Evolutionary conservation across 2,888 invertebrate genomes (phyloP), one percentile per base, ranked within the genome.

Genomic region (Drosophila atripex): DNA sequence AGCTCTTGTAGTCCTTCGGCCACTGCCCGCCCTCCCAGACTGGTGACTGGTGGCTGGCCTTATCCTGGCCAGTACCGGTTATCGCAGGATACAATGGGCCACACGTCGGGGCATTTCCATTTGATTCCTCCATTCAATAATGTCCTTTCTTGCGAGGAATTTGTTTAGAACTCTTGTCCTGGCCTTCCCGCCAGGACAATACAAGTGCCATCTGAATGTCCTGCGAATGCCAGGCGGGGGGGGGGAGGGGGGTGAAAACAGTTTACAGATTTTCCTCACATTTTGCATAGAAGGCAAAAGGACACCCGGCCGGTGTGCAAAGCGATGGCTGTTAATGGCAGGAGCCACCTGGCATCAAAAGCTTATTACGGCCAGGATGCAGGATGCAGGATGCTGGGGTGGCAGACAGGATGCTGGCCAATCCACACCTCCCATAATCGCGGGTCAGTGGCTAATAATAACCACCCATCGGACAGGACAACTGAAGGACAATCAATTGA

Each of bases 321-420:
- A 61, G 64, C 51, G 28, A 25, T 51, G 59, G 35, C 70, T 66
- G 60, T 68, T 68, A 75, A 71, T 78, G 76, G 72, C 75, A 72
- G 64, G 50, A 71, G 66, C 85, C 73, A 14, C 8, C 39, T 18
- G 75, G 63, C 78, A 60, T 72, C 65, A 69, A 63, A 58, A 68
- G 86, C 78, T 73, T 80, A 75, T 80, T 80, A 85, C 72, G 80
- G 82, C 8, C 51, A 35, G n/a, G 28, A 18, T 38, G 16, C 8
- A 35, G n/a, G 28, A 18, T 38, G 16, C 8, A 16, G 25, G 16
- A 41, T 30, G 28, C 16, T 6, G 30, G 6, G 38, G 18, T 73
- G 78, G 70, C 46, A 71, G 76, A 83, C 83, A 88, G 76, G 83
- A 73, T 88, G 35, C 35, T 6, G 35, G 35, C n/a, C 39, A 18